Base-by-base conservation (phyloP, 2,113 vertebrate species). In the Catharus fuscescens region DNA sequence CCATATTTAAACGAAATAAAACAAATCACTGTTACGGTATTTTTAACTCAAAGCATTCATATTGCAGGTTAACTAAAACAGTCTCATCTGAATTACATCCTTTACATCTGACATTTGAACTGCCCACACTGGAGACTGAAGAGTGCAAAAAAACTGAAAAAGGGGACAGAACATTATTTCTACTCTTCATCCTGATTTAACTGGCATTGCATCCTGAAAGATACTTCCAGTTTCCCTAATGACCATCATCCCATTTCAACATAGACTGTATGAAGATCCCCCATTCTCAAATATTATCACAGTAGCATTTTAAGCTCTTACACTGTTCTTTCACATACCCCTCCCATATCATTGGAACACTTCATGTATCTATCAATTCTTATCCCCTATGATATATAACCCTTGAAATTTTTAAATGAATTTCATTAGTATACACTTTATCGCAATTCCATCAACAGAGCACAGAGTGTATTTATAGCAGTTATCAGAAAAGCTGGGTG, bases 401-500 rank as follows among this genome's bases (percentile, higher is more conserved):
- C 12, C 11, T 18, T 25, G 3, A 86, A 6, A 4, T 31, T 84
- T 84, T 81, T 76, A 11, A 16, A 29, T 52, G 56, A 25, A 64
- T 61, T 82, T 69, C 4, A 25, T 65, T 29, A 32, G 4, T 28
- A 40, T 26, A 56, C 42, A 15, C 38, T 50, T 69, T 34, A 69
- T 5, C 61, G 48, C 18, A 83, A 56, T 40, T 74, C 77, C 18
- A n/a, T 50, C 72, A 84, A 38, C 38, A 61, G n/a, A 79, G 57
- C 4, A 8, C 10, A 28, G 23, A 50, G 18, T 6, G 7, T 72
- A 72, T 64, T 87, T 79, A 76, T 20, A 79, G 62, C 1, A 2
- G n/a, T 32, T 12, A 18, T 9, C 59, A 90, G 53, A 87, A 94
- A 92, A 92, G 18, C 45, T 74, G 64, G n/a, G 32, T 91, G 74